Evolutionary conservation across 2,888 invertebrate genomes (phyloP), one percentile per base, ranked within the genome.

Genomic region (Trissolcus brochymenae): DNA sequence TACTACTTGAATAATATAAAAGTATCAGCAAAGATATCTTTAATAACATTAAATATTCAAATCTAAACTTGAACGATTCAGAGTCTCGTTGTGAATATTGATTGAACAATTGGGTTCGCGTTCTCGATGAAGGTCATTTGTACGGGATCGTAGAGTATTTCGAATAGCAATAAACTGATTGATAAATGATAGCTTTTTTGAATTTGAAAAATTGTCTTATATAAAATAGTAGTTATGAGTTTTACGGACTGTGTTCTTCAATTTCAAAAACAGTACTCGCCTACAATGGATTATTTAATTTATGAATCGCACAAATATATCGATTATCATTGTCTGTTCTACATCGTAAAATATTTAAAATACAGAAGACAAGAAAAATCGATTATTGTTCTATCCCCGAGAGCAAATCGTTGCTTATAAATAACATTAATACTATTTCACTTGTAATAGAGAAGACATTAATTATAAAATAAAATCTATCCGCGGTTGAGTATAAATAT

Each of bases 391-490:
- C 54, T 61, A 71, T 70, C 70, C 19, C 53, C 4, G 51, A 14
- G 55, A 60, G 25, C 35, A 17, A n/a, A 70, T 71, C 65, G 56
- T 71, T 35, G 60, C 61, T 14, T 61, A 71, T 62, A 71, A 76
- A 76, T 71, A 57, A 62, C 62, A 66, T 25, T 53, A 66, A 60
- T 53, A 4, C 60, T n/a, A 61, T 66, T 53, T 61, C 76, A 62
- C 25, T 17, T 68, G 65, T 57, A 66, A 56, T 21, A 11, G 50
- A 61, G 43, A 51, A 61, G 56, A 66, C 65, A 71, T 70, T 71
- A 76, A 76, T 77, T 77, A 50, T 64, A 60, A 70, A 79, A 77
- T 62, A 75, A 67, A 68, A 72, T 74, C 70, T 70, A 77, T 74
- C 68, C 62, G 25, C 60, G 53, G 54, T 35, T 21, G 50, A 43